Percentiles rank a stretch among this genome's conserved stretches.
phyloP scores from a whole-genome alignment of 2,113 vertebrate genomes.

The Epinephelus lanceolatus region DNA sequence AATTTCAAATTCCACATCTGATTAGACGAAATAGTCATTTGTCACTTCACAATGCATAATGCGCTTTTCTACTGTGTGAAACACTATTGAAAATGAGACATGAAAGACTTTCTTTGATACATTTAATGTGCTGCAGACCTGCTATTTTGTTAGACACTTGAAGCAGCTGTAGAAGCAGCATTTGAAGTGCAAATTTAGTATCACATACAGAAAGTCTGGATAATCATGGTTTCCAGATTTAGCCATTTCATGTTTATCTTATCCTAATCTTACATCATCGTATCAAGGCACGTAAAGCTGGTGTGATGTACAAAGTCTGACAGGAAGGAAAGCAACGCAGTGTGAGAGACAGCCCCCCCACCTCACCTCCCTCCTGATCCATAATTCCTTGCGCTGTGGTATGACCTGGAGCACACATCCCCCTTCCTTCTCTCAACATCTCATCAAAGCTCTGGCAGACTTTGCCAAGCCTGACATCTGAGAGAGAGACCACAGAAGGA shows the following conservation, averaged over 20 bases:
- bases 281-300: conserved; percentile 24
- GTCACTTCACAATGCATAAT: conserved; percentile 61
- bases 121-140: conserved; percentile 58
- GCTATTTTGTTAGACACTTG: conserved; percentile 60
- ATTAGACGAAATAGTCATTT: conserved; percentile 71
- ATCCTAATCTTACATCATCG: conserved; percentile 48
- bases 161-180: conserved; percentile 50
- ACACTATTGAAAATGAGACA: conserved; percentile 64
- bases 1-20: conserved; percentile 72
- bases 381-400: conserved; percentile 57
- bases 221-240: conserved; percentile 65
- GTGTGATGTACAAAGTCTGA: conserved; percentile 54
- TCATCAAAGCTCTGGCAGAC: conserved; percentile 76
- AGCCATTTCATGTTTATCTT: conserved; percentile 61
- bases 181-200: conserved; percentile 76
- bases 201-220: conserved; percentile 41
- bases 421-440: conserved; percentile 57
- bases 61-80: conserved; percentile 32
- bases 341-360: neutral
- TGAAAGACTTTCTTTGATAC: conserved; percentile 71
- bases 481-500: conserved; percentile 51
- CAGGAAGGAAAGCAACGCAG: conserved; percentile 47
- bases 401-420: conserved; percentile 64
- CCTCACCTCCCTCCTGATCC: conserved; percentile 29
- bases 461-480: conserved; percentile 62